Conservation (phyloP, 64 coral and sea anemone species). For the Pachyseris speciosa region DNA sequence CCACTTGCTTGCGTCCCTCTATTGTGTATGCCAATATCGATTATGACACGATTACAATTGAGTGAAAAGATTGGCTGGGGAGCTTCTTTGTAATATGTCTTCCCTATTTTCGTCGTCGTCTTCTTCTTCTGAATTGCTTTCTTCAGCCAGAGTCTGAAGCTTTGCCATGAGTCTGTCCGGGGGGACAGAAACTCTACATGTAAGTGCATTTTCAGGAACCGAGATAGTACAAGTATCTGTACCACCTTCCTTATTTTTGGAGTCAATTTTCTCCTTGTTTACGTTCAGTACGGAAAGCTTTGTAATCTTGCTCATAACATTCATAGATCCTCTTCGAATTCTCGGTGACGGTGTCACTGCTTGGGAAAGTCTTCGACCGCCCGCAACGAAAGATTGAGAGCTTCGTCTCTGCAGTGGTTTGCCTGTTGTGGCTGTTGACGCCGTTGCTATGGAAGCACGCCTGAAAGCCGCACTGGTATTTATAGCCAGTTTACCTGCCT, state of each 20-base stretch:
- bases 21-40: no score
- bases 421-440: neutral
- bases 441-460: constrained; percentile 67
- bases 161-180: constrained; percentile 34
- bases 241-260: neutral
- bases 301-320: constrained; percentile 50
- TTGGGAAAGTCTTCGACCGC: constrained; percentile 18
- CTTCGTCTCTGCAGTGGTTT: constrained; percentile 10
- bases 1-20: no score
- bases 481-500: constrained; percentile 23
- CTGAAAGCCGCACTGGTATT: constrained; percentile 41
- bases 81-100: constrained; percentile 58
- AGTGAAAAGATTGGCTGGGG: constrained; percentile 46
- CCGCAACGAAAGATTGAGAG: constrained; percentile 10
- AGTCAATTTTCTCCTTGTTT: constrained; percentile 25
- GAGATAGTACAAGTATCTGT: neutral
- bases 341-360: constrained; percentile 10
- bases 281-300: constrained; percentile 21
- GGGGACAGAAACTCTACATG: neutral
- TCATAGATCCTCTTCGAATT: constrained; percentile 70
- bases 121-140: constrained; percentile 47
- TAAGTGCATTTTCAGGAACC: neutral
- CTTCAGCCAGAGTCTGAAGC: constrained; percentile 69
- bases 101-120: neutral
- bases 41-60: constrained; percentile 32